Evolutionary conservation across 2,113 vertebrate genomes (phyloP), one percentile per base, ranked within the genome.

Genomic region (Myotis yumanensis): DNA sequence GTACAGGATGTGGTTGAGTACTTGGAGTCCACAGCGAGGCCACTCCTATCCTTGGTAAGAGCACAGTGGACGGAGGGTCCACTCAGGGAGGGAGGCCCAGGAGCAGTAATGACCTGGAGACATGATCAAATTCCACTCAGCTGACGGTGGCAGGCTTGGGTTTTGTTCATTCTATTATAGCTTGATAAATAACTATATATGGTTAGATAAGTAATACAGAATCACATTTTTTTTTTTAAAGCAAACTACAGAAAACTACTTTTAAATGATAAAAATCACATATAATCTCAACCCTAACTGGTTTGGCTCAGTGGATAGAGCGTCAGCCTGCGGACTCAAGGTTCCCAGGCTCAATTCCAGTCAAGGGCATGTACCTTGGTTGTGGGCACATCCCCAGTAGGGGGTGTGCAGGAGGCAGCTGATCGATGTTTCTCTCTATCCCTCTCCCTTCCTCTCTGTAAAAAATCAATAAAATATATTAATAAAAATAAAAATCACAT

Each of bases 1-100:
- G 98, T 99, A 77, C 99, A 99, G 98, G 99, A 99, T 95, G 98
- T 99, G 22, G 73, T 99, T 43, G 99, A 99, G 68, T 99, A 99
- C 96, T 97, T 99, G 95, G 99, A 99, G 97, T 98, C 98, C 95
- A 98, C 97, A 6, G 98, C 98, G 48, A 98, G 98, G 43, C 98
- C 98, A 18, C 82, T 98, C 30, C 25, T 98, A 1, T 95, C 98
- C 80, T 95, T 95, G 98, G 99, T 99, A 98, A 98, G 98, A 89
- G n/a, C 76, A 18, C 54, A 79, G 59, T n/a, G 30, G 69, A 68
- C 5, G 20, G 32, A 88, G 18, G 3, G 37, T 62, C 12, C 0
- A 9, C 62, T 80, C 25, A 4, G 48, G 14, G 32, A 69, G 72
- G 77, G 32, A 80, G 59, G 54, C 37, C 52, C 51, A 20, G 57